These are phyloP conservation scores for Ceyx melanurus DNA, from an alignment of 2,113 vertebrate genomes.

Conservation along the genomic window DNA sequence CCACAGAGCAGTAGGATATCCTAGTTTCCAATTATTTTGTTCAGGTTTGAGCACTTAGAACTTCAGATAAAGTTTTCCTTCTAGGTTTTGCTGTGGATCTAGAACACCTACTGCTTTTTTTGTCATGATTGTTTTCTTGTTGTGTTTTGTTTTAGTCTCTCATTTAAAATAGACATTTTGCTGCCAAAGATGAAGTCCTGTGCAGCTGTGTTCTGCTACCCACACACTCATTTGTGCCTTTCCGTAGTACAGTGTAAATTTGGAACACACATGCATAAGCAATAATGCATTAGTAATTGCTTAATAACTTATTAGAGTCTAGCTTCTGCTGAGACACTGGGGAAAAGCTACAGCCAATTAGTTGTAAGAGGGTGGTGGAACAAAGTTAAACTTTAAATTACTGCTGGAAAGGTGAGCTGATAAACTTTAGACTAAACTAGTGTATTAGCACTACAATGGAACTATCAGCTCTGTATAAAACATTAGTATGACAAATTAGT, in stretches of 20 bases:
- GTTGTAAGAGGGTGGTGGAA: constrained; percentile 1
- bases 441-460: constrained; percentile 76
- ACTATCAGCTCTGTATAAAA: constrained; percentile 79
- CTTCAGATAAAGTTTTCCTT: not conserved
- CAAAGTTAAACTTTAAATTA: constrained; percentile 63
- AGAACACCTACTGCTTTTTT: not conserved
- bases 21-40: not conserved
- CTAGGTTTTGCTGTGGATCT: not conserved
- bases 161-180: not conserved
- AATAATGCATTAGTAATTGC: constrained; percentile 38
- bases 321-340: not conserved
- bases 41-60: not conserved
- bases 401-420: constrained; percentile 47
- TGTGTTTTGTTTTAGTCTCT: not conserved
- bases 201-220: not conserved
- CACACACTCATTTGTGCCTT: not conserved
- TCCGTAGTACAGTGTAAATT: not conserved
- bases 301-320: constrained; percentile 46
- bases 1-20: not conserved
- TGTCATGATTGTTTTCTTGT: too few relatives aligned
- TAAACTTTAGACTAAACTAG: constrained; percentile 51
- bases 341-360: constrained; percentile 58
- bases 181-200: not conserved
- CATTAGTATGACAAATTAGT: constrained; percentile 87
- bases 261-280: not conserved